phyloP scores from a whole-genome alignment of 1,140 invertebrate species.

The Meloidogyne chitwoodi region DNA sequence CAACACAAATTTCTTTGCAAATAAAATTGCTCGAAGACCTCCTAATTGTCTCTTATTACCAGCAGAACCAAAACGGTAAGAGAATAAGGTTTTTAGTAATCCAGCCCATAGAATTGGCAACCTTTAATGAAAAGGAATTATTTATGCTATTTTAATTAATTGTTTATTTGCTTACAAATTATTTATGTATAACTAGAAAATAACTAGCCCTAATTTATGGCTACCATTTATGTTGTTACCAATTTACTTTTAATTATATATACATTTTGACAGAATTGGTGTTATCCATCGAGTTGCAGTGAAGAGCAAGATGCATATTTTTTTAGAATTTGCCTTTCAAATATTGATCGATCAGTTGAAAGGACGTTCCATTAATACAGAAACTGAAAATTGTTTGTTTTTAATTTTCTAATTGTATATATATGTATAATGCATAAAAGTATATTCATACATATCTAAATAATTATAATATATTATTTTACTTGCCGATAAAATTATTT shows the following conservation, averaged over 20 bases:
- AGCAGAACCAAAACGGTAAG: conserved; percentile 47
- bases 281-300: conserved; percentile 63
- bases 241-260: no score
- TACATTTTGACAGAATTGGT: conserved; percentile 57
- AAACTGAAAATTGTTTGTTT: neutral
- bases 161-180: no score
- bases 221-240: no score
- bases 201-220: no score
- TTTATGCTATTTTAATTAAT: no score
- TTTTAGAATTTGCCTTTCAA: conserved; percentile 81
- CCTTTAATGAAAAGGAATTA: no score
- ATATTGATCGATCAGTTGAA: conserved; percentile 52
- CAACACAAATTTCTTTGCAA: neutral
- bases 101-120: no score
- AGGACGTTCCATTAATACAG: neutral
- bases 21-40: conserved; percentile 26
- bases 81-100: conserved; percentile 33
- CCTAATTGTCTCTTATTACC: conserved; percentile 44
- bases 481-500: no score
- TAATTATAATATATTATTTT: no score
- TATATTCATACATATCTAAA: no score
- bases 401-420: neutral
- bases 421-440: no score
- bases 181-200: no score
- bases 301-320: conserved; percentile 78